Evolutionary conservation across 2,888 invertebrate species (phyloP), one percentile per base, ranked within the genome.

Genomic region (Idaea dimidiata): DNA sequence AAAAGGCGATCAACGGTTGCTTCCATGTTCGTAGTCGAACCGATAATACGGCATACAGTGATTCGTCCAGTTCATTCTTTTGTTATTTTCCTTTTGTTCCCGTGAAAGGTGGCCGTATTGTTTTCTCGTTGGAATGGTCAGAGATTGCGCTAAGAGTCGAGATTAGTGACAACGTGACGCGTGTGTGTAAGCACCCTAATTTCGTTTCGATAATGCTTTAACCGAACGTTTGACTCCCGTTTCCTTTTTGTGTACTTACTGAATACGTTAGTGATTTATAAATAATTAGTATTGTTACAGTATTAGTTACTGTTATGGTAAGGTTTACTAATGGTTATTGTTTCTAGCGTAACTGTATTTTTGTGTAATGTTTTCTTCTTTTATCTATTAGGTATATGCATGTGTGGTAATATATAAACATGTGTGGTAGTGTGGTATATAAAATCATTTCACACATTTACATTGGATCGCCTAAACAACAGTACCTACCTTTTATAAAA

Each of bases 81-180:
- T 89, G 88, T 90, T 88, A 83, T 83, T 87, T 84, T 81, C 81
- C 84, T 84, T 89, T 90, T 89, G 87, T 89, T 82, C 74, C 76
- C 72, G 71, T 85, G 83, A 86, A 88, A 88, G 87, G 89, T 89
- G 82, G 83, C 80, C 78, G 83, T 86, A 89, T 91, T 91, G 90
- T 91, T 91, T 89, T 84, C 86, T 83, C 84, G 78, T 78, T 74
- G 81, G 82, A 86, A 88, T 84, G 79, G 84, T 72, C 77, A 78
- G 82, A 87, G 89, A 90, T 89, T 90, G 87, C 84, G 86, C 84
- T 87, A 87, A 89, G 86, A 90, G 88, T 84, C 80, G 82, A 88
- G 88, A 89, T 90, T 89, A 89, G 84, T 82, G 87, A 87, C 85
- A 85, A 88, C 88, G 89, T 89, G 88, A 89, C 79, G 81, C 83